phyloP scores from a whole-genome alignment of 2,888 invertebrate genomes.

The Ochropleura leucogaster region DNA sequence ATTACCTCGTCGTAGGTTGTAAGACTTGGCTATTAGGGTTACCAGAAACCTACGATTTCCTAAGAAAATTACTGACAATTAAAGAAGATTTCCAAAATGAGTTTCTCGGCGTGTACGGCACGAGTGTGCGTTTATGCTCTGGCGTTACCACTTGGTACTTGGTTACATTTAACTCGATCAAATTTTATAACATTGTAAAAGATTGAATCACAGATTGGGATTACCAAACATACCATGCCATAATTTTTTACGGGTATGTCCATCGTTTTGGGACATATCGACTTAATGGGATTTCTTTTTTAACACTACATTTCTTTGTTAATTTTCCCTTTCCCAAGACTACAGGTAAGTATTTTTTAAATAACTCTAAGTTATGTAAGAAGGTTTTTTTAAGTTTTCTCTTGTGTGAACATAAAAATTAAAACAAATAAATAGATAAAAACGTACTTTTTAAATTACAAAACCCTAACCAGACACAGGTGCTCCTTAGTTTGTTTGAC shows the following conservation, averaged over 20 bases:
- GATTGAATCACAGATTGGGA: slow-evolving; percentile 8
- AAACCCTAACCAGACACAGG: not conserved
- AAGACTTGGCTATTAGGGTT: slow-evolving; percentile 18
- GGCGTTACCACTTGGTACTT: not conserved
- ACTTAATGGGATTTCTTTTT: not conserved
- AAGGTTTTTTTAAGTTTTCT: too few species aligned
- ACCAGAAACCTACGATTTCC: not conserved
- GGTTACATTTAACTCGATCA: slow-evolving; percentile 19
- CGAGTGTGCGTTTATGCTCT: too few species aligned
- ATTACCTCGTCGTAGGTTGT: slow-evolving; percentile 44
- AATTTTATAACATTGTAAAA: slow-evolving; percentile 35
- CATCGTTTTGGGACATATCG: not conserved
- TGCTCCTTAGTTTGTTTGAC: not conserved
- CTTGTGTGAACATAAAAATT: too few species aligned
- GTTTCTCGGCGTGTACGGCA: too few species aligned
- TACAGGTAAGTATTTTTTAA: too few species aligned
- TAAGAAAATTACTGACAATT: not conserved
- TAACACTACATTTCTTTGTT: not conserved
- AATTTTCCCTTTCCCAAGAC: too few species aligned
- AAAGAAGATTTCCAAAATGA: not conserved
- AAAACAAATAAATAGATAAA: too few species aligned
- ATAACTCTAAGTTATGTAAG: too few species aligned
- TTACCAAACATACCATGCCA: not conserved
- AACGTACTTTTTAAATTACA: not conserved
- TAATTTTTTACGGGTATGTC: not conserved